Evolutionary conservation across 2,113 vertebrate genomes (phyloP), one percentile per base, ranked within the genome.

Genomic region (Paedocypris sp.): DNA sequence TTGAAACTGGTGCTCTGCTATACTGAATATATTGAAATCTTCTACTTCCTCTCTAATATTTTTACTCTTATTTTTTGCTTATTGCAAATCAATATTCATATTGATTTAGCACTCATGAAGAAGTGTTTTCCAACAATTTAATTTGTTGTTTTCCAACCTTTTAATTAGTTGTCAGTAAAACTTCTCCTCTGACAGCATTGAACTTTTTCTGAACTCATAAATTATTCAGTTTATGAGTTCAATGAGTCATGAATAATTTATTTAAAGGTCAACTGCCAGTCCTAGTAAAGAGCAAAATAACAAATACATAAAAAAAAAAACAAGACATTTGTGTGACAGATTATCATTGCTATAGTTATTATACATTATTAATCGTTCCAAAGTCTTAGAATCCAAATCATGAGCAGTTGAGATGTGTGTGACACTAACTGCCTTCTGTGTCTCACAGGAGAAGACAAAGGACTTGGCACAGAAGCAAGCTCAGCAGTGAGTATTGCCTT

Each of bases 401-500:
- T 58, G 69, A 52, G 52, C 42, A 33, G 35, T 68, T 85, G 22
- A 83, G 80, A 81, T 38, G 80, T 80, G 77, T 72, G 85, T 84
- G 80, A 80, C 71, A 18, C 10, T 81, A 82, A 83, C 80, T 83
- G 72, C 68, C 15, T 11, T 36, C 32, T 43, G 47, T 66, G 53
- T 36, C 46, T 74, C 77, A 15, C 78, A 98, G 94, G 94, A 95
- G 79, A 94, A 89, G 82, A 95, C 92, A 8, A 92, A 91, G 77
- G 92, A 97, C 41, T 82, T 98, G 67, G 93, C 93, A 1, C 91
- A 94, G 82, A 97, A 97, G 79, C 94, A 98, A 82, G 88, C 91
- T 65, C 90, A 89, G 77, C 90, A 96, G 93, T 98, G 80, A 92
- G 91, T 94, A 77, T 71, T 48, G 25, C 38, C 74, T 84, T 82